Conservation (phyloP, 2,113 vertebrate species). For the Onychostruthus taczanowskii region DNA sequence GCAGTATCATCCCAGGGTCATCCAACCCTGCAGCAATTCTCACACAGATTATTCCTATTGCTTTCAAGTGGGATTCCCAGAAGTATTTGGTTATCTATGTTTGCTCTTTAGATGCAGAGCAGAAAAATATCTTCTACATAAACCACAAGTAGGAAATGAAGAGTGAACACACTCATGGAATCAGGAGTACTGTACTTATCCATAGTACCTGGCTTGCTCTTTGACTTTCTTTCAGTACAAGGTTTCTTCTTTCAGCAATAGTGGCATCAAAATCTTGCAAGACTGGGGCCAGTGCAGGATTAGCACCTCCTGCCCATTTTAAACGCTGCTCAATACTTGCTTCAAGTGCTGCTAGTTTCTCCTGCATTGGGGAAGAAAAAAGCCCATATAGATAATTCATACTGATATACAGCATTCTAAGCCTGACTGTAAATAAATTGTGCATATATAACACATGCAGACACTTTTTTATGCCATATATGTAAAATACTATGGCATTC, state of each 20-base stretch:
- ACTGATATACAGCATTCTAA: not conserved
- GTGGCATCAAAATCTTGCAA: conserved; percentile 98
- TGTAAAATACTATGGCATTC: not conserved
- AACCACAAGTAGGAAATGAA: not conserved
- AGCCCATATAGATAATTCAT: fast-evolving
- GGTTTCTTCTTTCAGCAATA: conserved; percentile 89
- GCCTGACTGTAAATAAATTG: not conserved
- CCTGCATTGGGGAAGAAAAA: conserved; percentile 69
- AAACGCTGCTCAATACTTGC: conserved; percentile 97
- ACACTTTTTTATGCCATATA: not conserved
- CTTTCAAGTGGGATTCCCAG: not conserved
- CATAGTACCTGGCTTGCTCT: conserved; percentile 87
- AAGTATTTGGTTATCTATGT: not conserved
- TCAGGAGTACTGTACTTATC: not conserved
- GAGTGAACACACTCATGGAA: not conserved
- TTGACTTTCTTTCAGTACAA: conserved; percentile 92
- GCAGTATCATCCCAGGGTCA: not conserved
- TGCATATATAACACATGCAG: not conserved
- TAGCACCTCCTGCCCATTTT: conserved; percentile 98
- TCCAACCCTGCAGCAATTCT: not conserved
- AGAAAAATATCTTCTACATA: not conserved
- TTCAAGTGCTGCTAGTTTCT: conserved; percentile 92
- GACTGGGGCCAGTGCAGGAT: conserved; percentile 91
- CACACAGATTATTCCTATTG: not conserved
- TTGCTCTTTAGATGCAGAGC: not conserved